Evolutionary conservation across 2,888 invertebrate genomes (phyloP).

Genomic region (Troglohyphantes excavatus): DNA sequence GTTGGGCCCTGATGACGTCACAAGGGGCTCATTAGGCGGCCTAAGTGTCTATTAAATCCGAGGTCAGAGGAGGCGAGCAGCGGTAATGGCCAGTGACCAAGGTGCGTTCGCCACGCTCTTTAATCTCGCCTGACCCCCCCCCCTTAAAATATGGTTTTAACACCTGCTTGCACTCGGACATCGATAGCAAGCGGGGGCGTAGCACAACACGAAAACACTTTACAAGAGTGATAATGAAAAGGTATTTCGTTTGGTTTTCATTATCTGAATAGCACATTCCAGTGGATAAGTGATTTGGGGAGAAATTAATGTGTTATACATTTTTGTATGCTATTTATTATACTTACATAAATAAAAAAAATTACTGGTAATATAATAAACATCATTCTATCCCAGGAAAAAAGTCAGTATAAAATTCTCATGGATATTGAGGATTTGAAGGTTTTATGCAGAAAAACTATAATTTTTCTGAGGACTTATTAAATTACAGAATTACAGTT

Average conservation of each 20-base stretch:
- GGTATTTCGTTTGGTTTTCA: neutral
- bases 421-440: too few species aligned
- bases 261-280: too few species aligned
- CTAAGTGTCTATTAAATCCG: conserved; percentile 69
- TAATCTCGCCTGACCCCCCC: conserved; percentile 25
- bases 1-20: conserved; percentile 73
- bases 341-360: too few species aligned
- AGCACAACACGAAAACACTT: neutral
- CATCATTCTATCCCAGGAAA: too few species aligned
- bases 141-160: conserved; percentile 15
- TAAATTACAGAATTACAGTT: too few species aligned
- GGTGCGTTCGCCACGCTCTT: conserved; percentile 41
- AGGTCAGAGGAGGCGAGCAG: conserved; percentile 65
- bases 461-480: too few species aligned
- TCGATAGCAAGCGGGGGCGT: neutral
- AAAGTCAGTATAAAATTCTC: too few species aligned
- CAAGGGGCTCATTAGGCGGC: conserved; percentile 65
- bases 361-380: too few species aligned
- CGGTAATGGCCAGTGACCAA: conserved; percentile 64
- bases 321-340: too few species aligned
- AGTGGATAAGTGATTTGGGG: too few species aligned
- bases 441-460: too few species aligned
- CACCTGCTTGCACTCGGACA: neutral
- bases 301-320: too few species aligned
- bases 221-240: neutral